phyloP scores from a whole-genome alignment of 2,888 invertebrate genomes.

The Dicranocentrus wangi region DNA sequence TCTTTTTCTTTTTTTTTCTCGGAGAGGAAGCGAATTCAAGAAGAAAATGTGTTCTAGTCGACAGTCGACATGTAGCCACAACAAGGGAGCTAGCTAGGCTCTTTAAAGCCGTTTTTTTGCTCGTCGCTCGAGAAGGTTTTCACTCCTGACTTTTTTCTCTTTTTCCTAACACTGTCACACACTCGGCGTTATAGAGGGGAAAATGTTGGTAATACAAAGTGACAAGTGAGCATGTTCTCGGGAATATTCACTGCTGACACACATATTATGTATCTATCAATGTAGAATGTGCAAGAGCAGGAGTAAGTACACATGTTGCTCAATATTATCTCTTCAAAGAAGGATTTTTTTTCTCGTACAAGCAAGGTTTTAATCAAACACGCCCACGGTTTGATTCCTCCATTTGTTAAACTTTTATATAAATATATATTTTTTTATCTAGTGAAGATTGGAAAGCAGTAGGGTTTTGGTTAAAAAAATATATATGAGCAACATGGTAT shows the following conservation, averaged over 20 bases:
- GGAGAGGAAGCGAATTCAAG: neutral
- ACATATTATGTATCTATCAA: conserved; percentile 7
- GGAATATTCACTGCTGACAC: conserved; percentile 7
- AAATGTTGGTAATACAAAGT: neutral
- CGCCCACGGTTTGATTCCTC: conserved; percentile 13
- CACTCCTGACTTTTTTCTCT: too few species aligned
- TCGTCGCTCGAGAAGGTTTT: neutral
- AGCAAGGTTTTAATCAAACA: conserved; percentile 1
- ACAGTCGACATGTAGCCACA: conserved; percentile 16
- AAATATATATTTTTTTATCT: too few species aligned
- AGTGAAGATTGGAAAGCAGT: too few species aligned
- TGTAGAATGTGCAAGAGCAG: neutral
- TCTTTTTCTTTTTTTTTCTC: neutral
- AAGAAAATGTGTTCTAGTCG: neutral
- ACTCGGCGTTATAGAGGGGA: neutral
- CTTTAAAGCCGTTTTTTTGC: conserved; percentile 5
- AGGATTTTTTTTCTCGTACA: neutral
- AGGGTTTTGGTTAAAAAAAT: too few species aligned
- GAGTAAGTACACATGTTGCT: conserved; percentile 5
- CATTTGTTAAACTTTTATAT: conserved; percentile 6
- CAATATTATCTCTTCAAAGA: neutral
- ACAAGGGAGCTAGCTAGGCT: neutral
- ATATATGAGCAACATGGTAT: too few species aligned
- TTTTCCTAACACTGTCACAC: conserved; percentile 7
- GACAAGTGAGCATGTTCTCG: neutral